A percentile compares a stretch with the other conserved stretches of the same genome.
phyloP scores from a whole-genome alignment of 2,888 invertebrate genomes.

The Mesoligia furuncula region DNA sequence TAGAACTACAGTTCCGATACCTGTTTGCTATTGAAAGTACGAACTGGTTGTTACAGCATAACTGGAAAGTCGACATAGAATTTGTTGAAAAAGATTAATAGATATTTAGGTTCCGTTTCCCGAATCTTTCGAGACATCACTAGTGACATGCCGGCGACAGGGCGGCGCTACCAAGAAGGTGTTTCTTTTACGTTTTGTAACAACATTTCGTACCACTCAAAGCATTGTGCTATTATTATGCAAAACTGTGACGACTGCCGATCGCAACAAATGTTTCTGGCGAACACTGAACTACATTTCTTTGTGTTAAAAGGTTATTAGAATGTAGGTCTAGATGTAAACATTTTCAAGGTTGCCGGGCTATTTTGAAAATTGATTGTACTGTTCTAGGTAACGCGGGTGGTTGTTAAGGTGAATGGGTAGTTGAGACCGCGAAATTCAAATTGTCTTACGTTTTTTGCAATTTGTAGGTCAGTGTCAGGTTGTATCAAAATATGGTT shows the following conservation, averaged over 20 bases:
- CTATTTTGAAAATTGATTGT: constrained; percentile 73
- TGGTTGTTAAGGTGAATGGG: too few species aligned
- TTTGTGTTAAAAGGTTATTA: constrained; percentile 86
- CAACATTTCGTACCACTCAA: constrained; percentile 73
- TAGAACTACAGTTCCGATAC: constrained; percentile 52
- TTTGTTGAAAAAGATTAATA: not conserved
- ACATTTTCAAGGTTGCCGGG: constrained; percentile 79
- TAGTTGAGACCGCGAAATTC: too few species aligned
- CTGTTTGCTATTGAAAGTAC: constrained; percentile 39
- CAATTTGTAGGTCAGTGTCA: too few species aligned
- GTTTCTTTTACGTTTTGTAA: constrained; percentile 85
- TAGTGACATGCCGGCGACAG: constrained; percentile 67
- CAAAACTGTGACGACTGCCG: constrained; percentile 82
- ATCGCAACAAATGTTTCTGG: constrained; percentile 80
- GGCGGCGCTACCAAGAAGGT: constrained; percentile 77
- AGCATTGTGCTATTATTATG: constrained; percentile 88
- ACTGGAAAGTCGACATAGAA: not conserved
- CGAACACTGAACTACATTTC: constrained; percentile 80
- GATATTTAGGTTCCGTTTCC: constrained; percentile 2
- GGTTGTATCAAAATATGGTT: too few species aligned
- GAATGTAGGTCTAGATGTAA: constrained; percentile 83
- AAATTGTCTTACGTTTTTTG: too few species aligned
- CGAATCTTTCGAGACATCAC: constrained; percentile 31
- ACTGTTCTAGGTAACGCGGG: constrained; percentile 22
- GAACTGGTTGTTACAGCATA: constrained; percentile 22